A percentile compares a stretch with the other conserved stretches of the same genome.
phyloP scores from a whole-genome alignment of 2,888 invertebrate species.

The Acronicta leporina region DNA sequence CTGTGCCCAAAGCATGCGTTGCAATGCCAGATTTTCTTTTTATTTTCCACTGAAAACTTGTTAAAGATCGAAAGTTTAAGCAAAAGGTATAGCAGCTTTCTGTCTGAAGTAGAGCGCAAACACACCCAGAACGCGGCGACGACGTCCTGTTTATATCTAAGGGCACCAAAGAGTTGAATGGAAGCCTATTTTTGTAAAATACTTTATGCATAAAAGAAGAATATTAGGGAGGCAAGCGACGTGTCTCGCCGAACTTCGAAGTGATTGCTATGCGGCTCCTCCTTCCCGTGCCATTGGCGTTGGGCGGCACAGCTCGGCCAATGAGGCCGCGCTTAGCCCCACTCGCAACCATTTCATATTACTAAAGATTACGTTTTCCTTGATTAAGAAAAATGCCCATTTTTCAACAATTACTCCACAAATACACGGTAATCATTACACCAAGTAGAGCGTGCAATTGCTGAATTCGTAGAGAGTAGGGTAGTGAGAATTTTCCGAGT shows the following conservation, averaged over 20 bases:
- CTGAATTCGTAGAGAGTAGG: neutral
- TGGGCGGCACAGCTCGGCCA: constrained; percentile 76
- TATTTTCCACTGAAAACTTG: no score
- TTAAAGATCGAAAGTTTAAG: neutral
- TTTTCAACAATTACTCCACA: constrained; percentile 57
- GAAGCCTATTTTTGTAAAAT: constrained; percentile 58
- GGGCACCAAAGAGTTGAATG: constrained; percentile 12
- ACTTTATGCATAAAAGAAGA: constrained; percentile 52
- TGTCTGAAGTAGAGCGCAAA: neutral
- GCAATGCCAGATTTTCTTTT: no score
- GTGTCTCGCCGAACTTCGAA: constrained; percentile 79
- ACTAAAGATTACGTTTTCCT: constrained; percentile 77
- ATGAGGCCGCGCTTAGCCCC: constrained; percentile 82
- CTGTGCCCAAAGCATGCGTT: no score
- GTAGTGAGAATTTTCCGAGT: constrained; percentile 3
- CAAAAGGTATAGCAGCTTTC: neutral
- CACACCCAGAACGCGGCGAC: neutral
- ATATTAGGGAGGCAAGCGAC: constrained; percentile 72
- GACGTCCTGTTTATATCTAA: neutral
- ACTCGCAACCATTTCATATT: constrained; percentile 70
- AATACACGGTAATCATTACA: constrained; percentile 9
- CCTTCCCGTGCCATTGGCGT: constrained; percentile 84
- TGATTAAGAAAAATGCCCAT: constrained; percentile 67
- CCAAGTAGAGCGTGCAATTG: constrained; percentile 1
- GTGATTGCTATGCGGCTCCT: constrained; percentile 77